Evolutionary conservation across 2,888 invertebrate genomes (phyloP).

Genomic region (Pristionchus mayeri): DNA sequence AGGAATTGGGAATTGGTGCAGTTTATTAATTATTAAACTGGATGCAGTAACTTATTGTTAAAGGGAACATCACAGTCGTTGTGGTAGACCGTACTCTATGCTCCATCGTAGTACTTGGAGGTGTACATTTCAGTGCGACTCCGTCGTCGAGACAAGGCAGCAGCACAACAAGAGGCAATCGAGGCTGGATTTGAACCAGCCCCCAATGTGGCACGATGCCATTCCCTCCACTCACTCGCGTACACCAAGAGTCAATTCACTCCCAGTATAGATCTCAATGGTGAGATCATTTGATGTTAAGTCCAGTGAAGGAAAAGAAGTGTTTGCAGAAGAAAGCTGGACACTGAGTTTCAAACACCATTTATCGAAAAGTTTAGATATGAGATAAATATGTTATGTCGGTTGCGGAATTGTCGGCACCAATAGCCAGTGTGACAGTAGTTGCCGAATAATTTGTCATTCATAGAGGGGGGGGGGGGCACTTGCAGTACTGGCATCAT

Average conservation of each 20-base stretch:
- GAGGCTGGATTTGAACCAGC: constrained; percentile 44
- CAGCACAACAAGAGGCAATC: constrained; percentile 8
- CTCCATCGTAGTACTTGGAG: too few relatives aligned
- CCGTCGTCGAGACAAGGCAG: constrained; percentile 34
- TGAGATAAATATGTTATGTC: neutral
- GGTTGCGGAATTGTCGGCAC: neutral
- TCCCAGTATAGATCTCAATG: constrained; percentile 42
- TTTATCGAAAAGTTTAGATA: too few relatives aligned
- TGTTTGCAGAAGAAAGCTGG: too few relatives aligned
- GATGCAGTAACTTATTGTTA: too few relatives aligned
- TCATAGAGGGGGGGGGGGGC: too few relatives aligned
- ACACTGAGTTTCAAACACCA: too few relatives aligned
- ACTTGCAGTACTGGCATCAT: too few relatives aligned
- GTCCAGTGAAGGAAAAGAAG: neutral
- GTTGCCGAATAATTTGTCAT: too few relatives aligned
- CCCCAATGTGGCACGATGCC: constrained; percentile 36
- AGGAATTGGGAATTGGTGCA: neutral
- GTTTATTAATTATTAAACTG: too few relatives aligned
- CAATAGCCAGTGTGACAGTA: too few relatives aligned
- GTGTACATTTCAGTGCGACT: constrained; percentile 41
- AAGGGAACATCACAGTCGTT: too few relatives aligned
- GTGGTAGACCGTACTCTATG: too few relatives aligned
- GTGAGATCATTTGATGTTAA: neutral
- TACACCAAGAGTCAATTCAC: constrained; percentile 39
- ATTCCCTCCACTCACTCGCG: constrained; percentile 35